phyloP scores from a whole-genome alignment of 2,888 invertebrate species.

The Harmothoe impar region DNA sequence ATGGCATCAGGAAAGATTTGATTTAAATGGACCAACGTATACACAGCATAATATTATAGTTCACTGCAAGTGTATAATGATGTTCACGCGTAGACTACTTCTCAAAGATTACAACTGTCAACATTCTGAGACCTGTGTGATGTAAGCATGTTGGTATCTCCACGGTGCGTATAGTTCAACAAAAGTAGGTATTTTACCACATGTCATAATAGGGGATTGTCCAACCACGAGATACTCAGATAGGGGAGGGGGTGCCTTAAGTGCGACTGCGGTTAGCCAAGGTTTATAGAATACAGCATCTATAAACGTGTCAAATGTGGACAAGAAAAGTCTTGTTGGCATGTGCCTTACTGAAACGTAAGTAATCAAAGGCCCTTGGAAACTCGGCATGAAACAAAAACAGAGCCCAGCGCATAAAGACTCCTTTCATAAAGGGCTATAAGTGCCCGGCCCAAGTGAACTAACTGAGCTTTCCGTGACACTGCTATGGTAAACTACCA shows the following conservation, averaged over 20 bases:
- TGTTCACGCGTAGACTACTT: too few species aligned
- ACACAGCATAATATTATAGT: too few species aligned
- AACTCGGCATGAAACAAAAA: slow-evolving; percentile 32
- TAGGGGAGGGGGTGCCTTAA: background rate
- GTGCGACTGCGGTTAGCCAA: background rate
- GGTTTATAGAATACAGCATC: slow-evolving; percentile 18
- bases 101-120: too few species aligned
- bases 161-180: background rate
- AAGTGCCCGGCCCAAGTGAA: too few species aligned
- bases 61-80: too few species aligned
- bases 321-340: slow-evolving; percentile 36
- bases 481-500: too few species aligned
- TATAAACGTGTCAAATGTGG: slow-evolving; percentile 34
- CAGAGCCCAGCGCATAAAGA: background rate
- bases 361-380: slow-evolving; percentile 16
- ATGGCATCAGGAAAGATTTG: too few species aligned
- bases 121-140: too few species aligned
- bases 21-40: too few species aligned
- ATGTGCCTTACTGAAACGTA: slow-evolving; percentile 17
- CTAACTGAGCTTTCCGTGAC: too few species aligned
- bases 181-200: background rate
- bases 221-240: background rate
- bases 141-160: background rate
- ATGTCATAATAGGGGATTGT: slow-evolving; percentile 11
- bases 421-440: background rate